Evolutionary conservation across 2,888 invertebrate species (phyloP).

Genomic region (Argynnis bischoffii): DNA sequence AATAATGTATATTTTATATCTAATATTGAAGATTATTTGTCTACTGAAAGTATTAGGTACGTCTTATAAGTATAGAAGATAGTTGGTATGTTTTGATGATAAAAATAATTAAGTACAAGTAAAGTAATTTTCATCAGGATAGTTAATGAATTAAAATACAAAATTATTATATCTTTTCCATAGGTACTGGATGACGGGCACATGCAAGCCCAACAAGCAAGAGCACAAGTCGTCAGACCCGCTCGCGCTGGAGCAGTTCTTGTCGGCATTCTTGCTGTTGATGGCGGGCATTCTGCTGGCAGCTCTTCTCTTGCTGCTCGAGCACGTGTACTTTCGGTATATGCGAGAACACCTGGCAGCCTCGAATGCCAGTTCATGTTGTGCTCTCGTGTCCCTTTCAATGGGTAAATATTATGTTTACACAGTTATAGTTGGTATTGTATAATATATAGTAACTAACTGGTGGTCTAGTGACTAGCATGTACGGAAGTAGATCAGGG

Average conservation of each 20-base stretch:
- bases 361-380: conserved; percentile 95
- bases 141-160: not conserved
- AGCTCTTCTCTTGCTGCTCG: conserved; percentile 91
- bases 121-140: too few species aligned
- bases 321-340: conserved; percentile 97
- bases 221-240: conserved; percentile 95
- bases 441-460: too few species aligned
- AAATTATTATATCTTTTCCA: not conserved
- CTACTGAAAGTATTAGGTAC: too few species aligned
- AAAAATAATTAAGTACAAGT: too few species aligned
- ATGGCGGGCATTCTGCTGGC: conserved; percentile 97
- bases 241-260: conserved; percentile 95
- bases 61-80: too few species aligned
- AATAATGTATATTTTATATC: too few species aligned
- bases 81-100: too few species aligned
- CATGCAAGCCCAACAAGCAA: conserved; percentile 95
- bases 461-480: too few species aligned
- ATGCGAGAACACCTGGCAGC: conserved; percentile 93
- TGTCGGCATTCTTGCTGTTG: conserved; percentile 97
- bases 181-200: conserved; percentile 98
- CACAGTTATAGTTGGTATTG: not conserved
- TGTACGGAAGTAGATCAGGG: too few species aligned
- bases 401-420: conserved; percentile 83
- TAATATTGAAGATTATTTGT: too few species aligned
- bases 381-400: conserved; percentile 95